Percentiles rank a stretch among this genome's conserved stretches.
phyloP scores from a whole-genome alignment of 2,113 vertebrate genomes.

The Tupaia tana region DNA sequence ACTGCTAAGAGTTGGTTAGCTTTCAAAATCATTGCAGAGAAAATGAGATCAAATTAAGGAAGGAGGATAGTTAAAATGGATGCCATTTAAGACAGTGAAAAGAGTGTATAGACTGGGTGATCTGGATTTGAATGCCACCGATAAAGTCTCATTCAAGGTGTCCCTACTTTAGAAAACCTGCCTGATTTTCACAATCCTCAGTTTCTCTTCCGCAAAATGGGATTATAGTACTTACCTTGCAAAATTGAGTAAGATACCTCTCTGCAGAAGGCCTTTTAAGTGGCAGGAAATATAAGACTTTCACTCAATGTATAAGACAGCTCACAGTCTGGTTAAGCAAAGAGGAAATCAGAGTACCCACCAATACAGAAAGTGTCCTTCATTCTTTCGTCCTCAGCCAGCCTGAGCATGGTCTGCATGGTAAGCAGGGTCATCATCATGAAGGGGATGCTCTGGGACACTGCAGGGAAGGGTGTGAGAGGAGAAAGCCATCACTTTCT shows the following conservation, averaged over 20 bases:
- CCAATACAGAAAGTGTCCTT: conserved; percentile 69
- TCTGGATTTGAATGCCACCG: neutral
- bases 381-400: conserved; percentile 67
- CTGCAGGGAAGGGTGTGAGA: conserved; percentile 12
- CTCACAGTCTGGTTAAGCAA: neutral
- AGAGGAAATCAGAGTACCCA: conserved; percentile 13
- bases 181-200: neutral
- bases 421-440: conserved; percentile 77
- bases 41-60: neutral
- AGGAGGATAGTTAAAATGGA: neutral
- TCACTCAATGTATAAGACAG: neutral
- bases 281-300: neutral
- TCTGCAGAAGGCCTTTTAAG: neutral
- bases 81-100: neutral
- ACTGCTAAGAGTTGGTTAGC: neutral
- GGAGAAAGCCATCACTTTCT: neutral
- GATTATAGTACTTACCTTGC: neutral
- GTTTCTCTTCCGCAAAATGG: neutral
- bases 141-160: neutral
- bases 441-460: conserved; percentile 74
- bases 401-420: conserved; percentile 76
- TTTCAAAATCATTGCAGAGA: neutral
- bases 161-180: neutral
- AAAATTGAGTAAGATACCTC: neutral
- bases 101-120: neutral